Conservation (phyloP, 1,140 invertebrate species). For the Probaryconus sp. region DNA sequence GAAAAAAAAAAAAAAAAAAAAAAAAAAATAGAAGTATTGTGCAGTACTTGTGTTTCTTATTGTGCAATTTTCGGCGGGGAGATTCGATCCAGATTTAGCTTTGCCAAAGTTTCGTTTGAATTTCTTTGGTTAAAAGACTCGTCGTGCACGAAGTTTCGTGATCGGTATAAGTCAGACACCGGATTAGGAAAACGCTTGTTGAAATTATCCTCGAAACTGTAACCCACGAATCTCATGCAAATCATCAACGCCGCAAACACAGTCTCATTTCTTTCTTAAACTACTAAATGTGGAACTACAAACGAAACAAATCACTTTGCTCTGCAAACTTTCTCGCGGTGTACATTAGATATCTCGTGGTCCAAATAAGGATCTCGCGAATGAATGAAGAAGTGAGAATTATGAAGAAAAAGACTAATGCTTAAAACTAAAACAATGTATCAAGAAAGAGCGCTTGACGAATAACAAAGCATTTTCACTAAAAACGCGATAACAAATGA, state of each 20-base stretch:
- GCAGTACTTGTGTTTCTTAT: constrained; percentile 26
- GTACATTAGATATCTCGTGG: constrained; percentile 46
- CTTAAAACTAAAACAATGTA: constrained; percentile 38
- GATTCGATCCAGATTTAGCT: constrained; percentile 32
- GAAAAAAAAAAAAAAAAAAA: too few relatives aligned
- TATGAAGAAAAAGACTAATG: constrained; percentile 39
- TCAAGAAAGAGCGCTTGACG: neutral
- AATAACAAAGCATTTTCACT: constrained; percentile 22
- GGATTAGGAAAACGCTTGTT: constrained; percentile 56
- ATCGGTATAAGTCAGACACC: constrained; percentile 32
- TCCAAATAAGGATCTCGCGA: constrained; percentile 45
- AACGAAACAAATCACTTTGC: constrained; percentile 56
- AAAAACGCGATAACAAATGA: constrained; percentile 45
- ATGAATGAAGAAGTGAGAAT: constrained; percentile 45
- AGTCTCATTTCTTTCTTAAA: constrained; percentile 45
- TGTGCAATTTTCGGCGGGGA: constrained; percentile 51
- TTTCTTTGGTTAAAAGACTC: constrained; percentile 50
- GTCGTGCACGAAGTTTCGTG: constrained; percentile 56
- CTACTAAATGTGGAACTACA: constrained; percentile 58
- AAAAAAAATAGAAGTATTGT: constrained; percentile 10
- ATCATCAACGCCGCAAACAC: constrained; percentile 35
- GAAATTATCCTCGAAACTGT: constrained; percentile 50
- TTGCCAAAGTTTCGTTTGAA: neutral
- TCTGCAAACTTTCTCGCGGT: constrained; percentile 54
- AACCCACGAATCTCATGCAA: constrained; percentile 52